Evolutionary conservation across 2,797 vertebrate species (phyloP).

Genomic region (Chiloscyllium punctatum): DNA sequence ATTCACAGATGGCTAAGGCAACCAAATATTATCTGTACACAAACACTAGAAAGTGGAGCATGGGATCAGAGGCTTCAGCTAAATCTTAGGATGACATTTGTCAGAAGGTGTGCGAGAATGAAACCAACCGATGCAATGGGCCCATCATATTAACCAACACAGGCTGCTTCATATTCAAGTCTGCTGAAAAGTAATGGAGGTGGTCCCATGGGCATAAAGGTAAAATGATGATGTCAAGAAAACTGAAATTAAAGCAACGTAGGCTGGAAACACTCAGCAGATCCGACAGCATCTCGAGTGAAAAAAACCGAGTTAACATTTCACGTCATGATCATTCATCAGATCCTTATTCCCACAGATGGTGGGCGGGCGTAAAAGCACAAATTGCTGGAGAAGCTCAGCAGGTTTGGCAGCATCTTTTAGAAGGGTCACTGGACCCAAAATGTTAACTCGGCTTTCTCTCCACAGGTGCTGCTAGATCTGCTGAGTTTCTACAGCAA

Average conservation of each 20-base stretch:
- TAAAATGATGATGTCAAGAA: background rate
- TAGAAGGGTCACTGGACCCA: too few relatives aligned
- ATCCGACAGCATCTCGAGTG: background rate
- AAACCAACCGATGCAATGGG: background rate
- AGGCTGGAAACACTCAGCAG: background rate
- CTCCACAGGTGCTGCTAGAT: too few relatives aligned
- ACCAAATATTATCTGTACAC: background rate
- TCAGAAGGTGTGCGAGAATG: background rate
- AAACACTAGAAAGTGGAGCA: background rate
- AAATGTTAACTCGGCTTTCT: too few relatives aligned
- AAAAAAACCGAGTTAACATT: too few relatives aligned
- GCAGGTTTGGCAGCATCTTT: too few relatives aligned
- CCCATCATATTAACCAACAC: background rate
- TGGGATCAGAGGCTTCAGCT: background rate
- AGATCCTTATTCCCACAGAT: background rate
- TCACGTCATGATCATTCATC: too few relatives aligned
- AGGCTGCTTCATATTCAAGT: background rate
- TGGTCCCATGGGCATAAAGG: background rate
- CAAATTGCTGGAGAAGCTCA: too few relatives aligned
- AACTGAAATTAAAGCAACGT: background rate
- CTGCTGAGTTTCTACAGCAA: too few relatives aligned
- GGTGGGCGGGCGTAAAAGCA: too few relatives aligned
- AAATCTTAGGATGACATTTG: background rate
- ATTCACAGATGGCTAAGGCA: background rate
- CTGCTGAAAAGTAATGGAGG: background rate